A percentile compares a stretch with the other conserved stretches of the same genome.
Conservation (phyloP, 2,888 invertebrate species). For the Actias luna region DNA sequence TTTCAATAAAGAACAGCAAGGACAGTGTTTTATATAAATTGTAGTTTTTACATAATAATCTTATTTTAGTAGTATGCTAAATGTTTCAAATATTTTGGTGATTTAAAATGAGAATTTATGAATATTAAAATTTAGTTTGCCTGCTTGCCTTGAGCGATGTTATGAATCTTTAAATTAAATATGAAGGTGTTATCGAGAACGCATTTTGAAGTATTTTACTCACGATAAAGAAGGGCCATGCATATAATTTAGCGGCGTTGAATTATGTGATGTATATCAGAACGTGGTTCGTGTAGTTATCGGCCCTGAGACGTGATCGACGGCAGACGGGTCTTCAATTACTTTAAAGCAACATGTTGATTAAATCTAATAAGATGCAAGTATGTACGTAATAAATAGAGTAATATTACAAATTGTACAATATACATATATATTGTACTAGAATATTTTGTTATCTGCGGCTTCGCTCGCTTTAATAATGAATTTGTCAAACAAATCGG, state of each 20-base stretch:
- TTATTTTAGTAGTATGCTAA: background rate
- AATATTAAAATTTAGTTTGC: background rate
- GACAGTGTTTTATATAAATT: background rate
- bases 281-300: constrained; percentile 47
- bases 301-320: constrained; percentile 55
- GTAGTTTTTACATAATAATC: background rate
- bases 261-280: constrained; percentile 45
- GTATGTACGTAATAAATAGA: background rate
- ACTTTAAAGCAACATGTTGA: constrained; percentile 22
- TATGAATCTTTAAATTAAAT: background rate
- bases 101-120: background rate
- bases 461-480: no score
- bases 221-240: constrained; percentile 3
- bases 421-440: background rate
- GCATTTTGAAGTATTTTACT: background rate
- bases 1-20: no score
- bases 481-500: no score
- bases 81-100: background rate
- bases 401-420: background rate
- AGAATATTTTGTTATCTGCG: background rate
- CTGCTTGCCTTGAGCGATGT: background rate
- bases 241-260: constrained; percentile 34
- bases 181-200: background rate
- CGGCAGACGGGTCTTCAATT: constrained; percentile 56
- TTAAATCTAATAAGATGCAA: constrained; percentile 3